Percentiles rank a stretch among this genome's conserved stretches.
Conservation (phyloP, 2,113 vertebrate species). For the Lophotis ruficrista region DNA sequence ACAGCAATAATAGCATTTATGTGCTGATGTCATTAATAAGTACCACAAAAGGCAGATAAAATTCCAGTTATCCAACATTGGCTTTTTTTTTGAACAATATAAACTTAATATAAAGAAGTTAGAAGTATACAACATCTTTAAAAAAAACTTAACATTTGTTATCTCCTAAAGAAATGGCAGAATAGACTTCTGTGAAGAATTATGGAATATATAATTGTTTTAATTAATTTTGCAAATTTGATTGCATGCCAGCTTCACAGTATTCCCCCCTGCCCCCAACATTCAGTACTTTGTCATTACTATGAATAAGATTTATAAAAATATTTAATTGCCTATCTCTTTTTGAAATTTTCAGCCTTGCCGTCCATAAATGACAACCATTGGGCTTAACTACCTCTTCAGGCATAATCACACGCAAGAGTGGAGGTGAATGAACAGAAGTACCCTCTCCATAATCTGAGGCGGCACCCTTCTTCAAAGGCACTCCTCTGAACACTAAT, state of each 20-base stretch:
- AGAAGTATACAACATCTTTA: background rate
- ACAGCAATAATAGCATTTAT: background rate
- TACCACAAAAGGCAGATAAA: background rate
- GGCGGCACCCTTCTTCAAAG: background rate
- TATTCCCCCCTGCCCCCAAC: rapidly evolving
- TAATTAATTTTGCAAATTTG: background rate
- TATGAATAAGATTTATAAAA: background rate
- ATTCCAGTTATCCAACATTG: background rate
- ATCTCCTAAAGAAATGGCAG: background rate
- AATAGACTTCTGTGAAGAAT: background rate
- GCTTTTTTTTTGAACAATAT: background rate
- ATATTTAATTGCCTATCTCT: background rate
- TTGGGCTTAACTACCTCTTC: background rate
- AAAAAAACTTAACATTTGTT: background rate
- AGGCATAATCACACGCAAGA: background rate
- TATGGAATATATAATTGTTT: background rate
- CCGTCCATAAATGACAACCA: background rate
- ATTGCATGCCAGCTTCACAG: background rate
- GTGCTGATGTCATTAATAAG: background rate
- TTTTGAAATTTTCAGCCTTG: background rate
- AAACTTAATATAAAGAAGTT: background rate
- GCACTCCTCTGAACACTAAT: background rate
- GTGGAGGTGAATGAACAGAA: background rate
- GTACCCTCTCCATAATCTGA: background rate
- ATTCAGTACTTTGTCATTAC: background rate